Evolutionary conservation across 2,888 invertebrate species (phyloP), one percentile per base, ranked within the genome.

Genomic region (Diloba caeruleocephala): DNA sequence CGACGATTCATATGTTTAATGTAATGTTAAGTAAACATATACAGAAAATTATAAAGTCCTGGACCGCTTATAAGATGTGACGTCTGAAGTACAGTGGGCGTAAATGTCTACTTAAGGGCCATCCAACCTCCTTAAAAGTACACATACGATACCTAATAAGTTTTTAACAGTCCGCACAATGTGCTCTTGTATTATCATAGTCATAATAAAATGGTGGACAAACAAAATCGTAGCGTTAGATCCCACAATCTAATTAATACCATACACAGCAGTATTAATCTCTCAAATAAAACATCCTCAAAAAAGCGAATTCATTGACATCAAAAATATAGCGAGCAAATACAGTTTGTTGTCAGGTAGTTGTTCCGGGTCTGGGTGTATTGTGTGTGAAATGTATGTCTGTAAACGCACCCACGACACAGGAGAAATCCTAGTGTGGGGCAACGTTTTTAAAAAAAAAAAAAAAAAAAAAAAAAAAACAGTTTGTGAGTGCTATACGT

Each of bases 311-410:
- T 78, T 71, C 50, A 74, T 65, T 56, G 69, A 54, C 41, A 57
- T 37, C 70, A 61, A 71, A 74, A 81, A 81, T 81, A 62, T 82
- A 80, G 84, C 57, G 49, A 76, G 62, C 68, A 81, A 84, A 84
- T 60, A 80, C 41, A 76, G 68, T 56, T 59, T 52, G 63, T 74
- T 62, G 66, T 46, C 34, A 32, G n/a, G n/a, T n/a, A n/a, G n/a
- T n/a, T n/a, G n/a, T n/a, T n/a, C n/a, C n/a, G n/a, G n/a, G n/a
- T n/a, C n/a, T n/a, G n/a, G n/a, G n/a, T n/a, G n/a, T n/a, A n/a
- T n/a, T n/a, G n/a, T n/a, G n/a, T n/a, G n/a, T n/a, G n/a, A n/a
- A n/a, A n/a, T n/a, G n/a, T n/a, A n/a, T n/a, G n/a, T n/a, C n/a
- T n/a, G n/a, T n/a, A n/a, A n/a, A n/a, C n/a, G n/a, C n/a, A n/a